Evolutionary conservation across 2,113 vertebrate genomes (phyloP), one percentile per base, ranked within the genome.

Genomic region (Oxygymnocypris stewartii): DNA sequence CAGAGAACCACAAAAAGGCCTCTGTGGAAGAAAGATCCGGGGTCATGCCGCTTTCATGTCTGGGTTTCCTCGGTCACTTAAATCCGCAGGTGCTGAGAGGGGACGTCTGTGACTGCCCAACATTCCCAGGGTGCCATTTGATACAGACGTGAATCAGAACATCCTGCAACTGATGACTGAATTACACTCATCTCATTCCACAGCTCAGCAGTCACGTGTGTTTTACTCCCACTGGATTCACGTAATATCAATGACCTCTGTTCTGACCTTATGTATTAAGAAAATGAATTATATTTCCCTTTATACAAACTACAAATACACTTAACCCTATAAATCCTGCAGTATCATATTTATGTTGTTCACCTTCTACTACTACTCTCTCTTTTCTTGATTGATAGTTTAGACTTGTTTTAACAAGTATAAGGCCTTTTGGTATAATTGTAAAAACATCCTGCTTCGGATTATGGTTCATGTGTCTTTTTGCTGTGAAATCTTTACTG

Each of bases 81-180:
- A 86, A 86, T 79, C 78, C 79, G 31, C 85, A 88, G 87, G 87
- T 90, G 87, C 85, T 82, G 89, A 86, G 89, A 86, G 87, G 85
- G 69, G 40, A 59, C 71, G 88, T 87, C 76, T 76, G 88, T 59
- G 44, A n/a, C 73, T 79, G 76, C 54, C 23, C 42, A 81, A 67
- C 87, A 88, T 90, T 88, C 87, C 85, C 87, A 82, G 74, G 44
- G 65, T 83, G 89, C 85, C 82, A 88, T 87, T 59, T 78, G 87
- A 90, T 90, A 87, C 85, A 18, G 73, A 71, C 54, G 12, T 74
- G 87, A 82, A 86, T 85, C 78, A 85, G 75, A 79, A 88, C 61
- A 90, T 85, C 85, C 87, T 76, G 79, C 23, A 82, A 54, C 79
- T 75, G 65, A 75, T 28, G 61, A 84, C 82, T 76, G 44, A 51